Base-by-base conservation (phyloP, 2,113 vertebrate species). In the Gymnorhina tibicen region DNA sequence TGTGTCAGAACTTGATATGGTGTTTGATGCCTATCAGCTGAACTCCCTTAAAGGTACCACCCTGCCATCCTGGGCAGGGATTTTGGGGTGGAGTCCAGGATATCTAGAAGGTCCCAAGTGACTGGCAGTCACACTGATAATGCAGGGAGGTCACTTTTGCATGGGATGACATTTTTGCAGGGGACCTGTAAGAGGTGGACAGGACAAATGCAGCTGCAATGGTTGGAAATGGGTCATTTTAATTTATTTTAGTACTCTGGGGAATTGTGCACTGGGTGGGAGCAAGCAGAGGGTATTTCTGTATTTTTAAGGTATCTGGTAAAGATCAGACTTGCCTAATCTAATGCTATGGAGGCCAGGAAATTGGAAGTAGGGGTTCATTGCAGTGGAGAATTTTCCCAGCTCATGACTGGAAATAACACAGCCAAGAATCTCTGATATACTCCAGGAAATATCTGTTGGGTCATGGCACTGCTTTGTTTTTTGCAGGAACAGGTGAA, bases 351-450 rank as follows among this genome's bases (percentile, higher is more conserved):
- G 22, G 70, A 68, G 81, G 53, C 56, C 94, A 93, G 90, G 94
- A 94, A 96, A 94, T 90, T 93, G 58, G 85, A 91, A 93, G 22
- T 47, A 58, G 47, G 84, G 49, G 58, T 24, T 91, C 77, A 44
- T 35, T 66, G 62, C 13, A 9, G 33, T 44, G 35, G 47, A 78
- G 49, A 82, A 64, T 6, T 60, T 91, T 89, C 52, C 60, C 37
- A 37, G 44, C 74, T 89, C 83, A 64, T 87, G 70, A 87, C 70
- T 92, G 74, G 74, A 90, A 93, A 93, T 92, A 74, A 91, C 28
- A 58, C 6, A 26, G 69, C 72, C 85, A 26, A 26, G 83, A 52
- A 69, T 60, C 50, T 72, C 78, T 82, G 85, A 85, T 87, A 49
- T 66, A 46, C 46, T 72, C 49, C 9, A 35, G 53, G 58, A 93